phyloP scores from a whole-genome alignment of 1,140 invertebrate species.

The Archegozetes longisetosus region DNA sequence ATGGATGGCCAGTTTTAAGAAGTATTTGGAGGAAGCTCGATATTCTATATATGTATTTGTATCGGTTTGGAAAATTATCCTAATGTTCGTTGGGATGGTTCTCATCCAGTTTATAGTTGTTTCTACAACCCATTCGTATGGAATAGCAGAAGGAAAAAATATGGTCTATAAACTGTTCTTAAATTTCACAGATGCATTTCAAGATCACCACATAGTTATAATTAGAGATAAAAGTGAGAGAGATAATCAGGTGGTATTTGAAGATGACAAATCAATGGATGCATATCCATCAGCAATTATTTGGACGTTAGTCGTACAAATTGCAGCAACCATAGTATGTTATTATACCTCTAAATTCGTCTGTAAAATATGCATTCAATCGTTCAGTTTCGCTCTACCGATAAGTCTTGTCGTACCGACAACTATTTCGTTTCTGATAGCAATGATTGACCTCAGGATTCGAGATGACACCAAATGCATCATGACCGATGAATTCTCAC shows the following conservation, averaged over 20 bases:
- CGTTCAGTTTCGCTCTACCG: slow-evolving; percentile 88
- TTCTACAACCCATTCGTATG: slow-evolving; percentile 20
- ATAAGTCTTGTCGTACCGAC: slow-evolving; percentile 80
- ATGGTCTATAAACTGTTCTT: too few relatives aligned
- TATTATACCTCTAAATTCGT: slow-evolving; percentile 87
- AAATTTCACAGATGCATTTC: slow-evolving; percentile 12
- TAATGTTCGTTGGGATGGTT: slow-evolving; percentile 37
- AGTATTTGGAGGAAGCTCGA: slow-evolving; percentile 50
- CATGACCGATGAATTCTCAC: slow-evolving; percentile 40
- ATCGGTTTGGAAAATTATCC: slow-evolving; percentile 26
- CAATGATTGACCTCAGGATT: slow-evolving; percentile 67
- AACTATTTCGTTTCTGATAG: slow-evolving; percentile 67
- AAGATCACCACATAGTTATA: too few relatives aligned
- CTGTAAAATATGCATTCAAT: slow-evolving; percentile 89
- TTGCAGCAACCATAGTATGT: slow-evolving; percentile 62
- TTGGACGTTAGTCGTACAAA: slow-evolving; percentile 59
- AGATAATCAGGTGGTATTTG: slow-evolving; percentile 14
- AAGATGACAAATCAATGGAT: slow-evolving; percentile 7
- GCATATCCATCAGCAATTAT: slow-evolving; percentile 44
- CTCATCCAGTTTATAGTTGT: slow-evolving; percentile 27
- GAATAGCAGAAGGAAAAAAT: not conserved
- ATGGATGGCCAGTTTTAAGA: slow-evolving; percentile 56
- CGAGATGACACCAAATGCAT: slow-evolving; percentile 74
- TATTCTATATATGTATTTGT: slow-evolving; percentile 41
- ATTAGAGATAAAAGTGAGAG: too few relatives aligned